Conservation (phyloP, 1,140 invertebrate species). For the Pseudomyrmex dendroicus region DNA sequence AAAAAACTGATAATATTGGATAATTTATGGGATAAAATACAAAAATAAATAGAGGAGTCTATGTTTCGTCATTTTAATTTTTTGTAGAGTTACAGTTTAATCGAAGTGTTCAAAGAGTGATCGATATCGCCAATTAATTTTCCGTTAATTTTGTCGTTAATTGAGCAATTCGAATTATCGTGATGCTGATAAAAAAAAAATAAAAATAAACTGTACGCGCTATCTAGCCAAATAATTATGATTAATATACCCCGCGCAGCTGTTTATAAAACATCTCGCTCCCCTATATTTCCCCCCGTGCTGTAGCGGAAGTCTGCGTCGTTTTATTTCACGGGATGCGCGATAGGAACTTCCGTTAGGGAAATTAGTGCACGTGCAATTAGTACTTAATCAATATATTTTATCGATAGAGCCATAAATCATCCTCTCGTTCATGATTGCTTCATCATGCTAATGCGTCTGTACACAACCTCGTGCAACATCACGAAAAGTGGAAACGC, state of each 20-base stretch:
- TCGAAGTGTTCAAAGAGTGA: background rate
- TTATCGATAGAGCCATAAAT: conserved; percentile 40
- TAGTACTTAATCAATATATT: conserved; percentile 32
- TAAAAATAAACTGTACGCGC: background rate
- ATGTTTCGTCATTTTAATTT: background rate
- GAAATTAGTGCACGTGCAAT: background rate
- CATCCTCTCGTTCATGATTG: background rate
- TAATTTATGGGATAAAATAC: background rate
- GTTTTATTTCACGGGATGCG: conserved; percentile 50
- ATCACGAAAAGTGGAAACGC: background rate
- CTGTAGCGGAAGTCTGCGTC: conserved; percentile 29
- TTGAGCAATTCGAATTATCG: background rate
- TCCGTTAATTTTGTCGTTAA: background rate
- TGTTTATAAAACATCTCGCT: conserved; percentile 34
- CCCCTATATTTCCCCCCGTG: conserved; percentile 17
- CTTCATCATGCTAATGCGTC: conserved; percentile 16
- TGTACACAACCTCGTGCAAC: background rate
- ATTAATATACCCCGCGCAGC: conserved; percentile 18
- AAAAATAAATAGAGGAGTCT: background rate
- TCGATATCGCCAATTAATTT: background rate
- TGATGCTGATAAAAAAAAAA: background rate
- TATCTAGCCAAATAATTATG: conserved; percentile 31
- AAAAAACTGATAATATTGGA: too few species aligned
- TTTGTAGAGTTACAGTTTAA: background rate
- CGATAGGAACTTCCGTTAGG: conserved; percentile 52